Base-by-base conservation (phyloP, 2,113 vertebrate species). In the Megaleporinus macrocephalus region DNA sequence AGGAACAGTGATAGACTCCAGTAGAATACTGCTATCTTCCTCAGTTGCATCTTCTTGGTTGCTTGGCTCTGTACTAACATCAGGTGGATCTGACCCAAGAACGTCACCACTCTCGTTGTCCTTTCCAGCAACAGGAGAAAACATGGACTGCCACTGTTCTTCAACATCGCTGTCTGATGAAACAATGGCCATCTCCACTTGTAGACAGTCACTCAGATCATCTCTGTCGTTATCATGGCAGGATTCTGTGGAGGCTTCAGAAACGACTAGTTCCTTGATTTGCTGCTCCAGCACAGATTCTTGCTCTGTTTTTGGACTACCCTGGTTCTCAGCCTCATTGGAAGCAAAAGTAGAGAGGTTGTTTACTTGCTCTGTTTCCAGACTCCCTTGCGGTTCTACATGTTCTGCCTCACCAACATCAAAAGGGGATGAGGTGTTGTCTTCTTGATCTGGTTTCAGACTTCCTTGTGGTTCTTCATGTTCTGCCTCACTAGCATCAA, bases 81-180 rank as follows among this genome's bases (percentile, higher is more conserved):
- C 63, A 33, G 59, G 36, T 26, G 27, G 53, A 53, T 63, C 75
- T 18, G 78, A 15, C 44, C 76, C 78, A 51, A 81, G 57, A 47
- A 70, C 41, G 49, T 74, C 78, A 15, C 26, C 14, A 63, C n/a
- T 68, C 10, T 86, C 55, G 1, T 61, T 71, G 33, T 80, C 83
- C 47, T 87, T 83, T 16, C 86, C 82, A 4, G 80, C 49, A 44
- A 72, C 80, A 14, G 84, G 76, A 62, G 86, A 75, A 84, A 82
- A 86, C 69, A 76, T 75, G 27, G 83, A 26, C 1, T 81, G 51
- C 91, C 89, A 92, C 11, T 90, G 90, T 62, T 93, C 93, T 26
- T 94, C 93, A 0, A 86, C 80, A 4, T 94, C 93, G 15, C 92
- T 93, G 85, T 94, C 92, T 1, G 93, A 94, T 73, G 87, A 92